A percentile compares a stretch with the other conserved stretches of the same genome.
Conservation (phyloP, 2,113 vertebrate species). For the Plestiodon gilberti region DNA sequence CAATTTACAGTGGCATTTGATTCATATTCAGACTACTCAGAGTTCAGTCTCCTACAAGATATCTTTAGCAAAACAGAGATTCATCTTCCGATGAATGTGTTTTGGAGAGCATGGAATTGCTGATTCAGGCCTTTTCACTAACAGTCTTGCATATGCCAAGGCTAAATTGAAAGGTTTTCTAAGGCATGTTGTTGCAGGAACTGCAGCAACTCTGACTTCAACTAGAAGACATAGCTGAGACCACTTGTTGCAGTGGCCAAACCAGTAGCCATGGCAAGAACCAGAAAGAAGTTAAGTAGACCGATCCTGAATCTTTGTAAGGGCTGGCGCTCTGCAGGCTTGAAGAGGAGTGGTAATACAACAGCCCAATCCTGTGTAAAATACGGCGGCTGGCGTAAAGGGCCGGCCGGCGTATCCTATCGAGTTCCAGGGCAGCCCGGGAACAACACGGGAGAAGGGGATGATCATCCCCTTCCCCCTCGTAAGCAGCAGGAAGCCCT, state of each 20-base stretch:
- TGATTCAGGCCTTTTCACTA: conserved; percentile 6
- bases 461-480: too few relatives aligned
- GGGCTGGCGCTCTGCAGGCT: not conserved
- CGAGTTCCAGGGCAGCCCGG: too few relatives aligned
- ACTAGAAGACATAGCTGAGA: not conserved
- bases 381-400: too few relatives aligned
- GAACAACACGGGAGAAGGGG: too few relatives aligned
- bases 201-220: not conserved
- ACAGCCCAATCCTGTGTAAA: too few relatives aligned
- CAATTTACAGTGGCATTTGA: conserved; percentile 19
- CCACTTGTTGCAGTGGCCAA: not conserved
- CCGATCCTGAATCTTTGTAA: not conserved
- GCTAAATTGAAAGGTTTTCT: not conserved
- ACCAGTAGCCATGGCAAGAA: not conserved
- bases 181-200: not conserved
- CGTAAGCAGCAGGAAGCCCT: too few relatives aligned
- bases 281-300: not conserved
- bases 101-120: not conserved
- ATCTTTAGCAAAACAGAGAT: not conserved
- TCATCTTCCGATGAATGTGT: conserved; percentile 28
- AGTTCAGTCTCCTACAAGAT: not conserved
- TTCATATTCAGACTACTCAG: conserved; percentile 9
- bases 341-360: too few relatives aligned
- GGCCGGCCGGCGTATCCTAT: too few relatives aligned
- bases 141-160: not conserved